phyloP scores from a whole-genome alignment of 2,888 invertebrate species.

The Hipparchia sbordonii region DNA sequence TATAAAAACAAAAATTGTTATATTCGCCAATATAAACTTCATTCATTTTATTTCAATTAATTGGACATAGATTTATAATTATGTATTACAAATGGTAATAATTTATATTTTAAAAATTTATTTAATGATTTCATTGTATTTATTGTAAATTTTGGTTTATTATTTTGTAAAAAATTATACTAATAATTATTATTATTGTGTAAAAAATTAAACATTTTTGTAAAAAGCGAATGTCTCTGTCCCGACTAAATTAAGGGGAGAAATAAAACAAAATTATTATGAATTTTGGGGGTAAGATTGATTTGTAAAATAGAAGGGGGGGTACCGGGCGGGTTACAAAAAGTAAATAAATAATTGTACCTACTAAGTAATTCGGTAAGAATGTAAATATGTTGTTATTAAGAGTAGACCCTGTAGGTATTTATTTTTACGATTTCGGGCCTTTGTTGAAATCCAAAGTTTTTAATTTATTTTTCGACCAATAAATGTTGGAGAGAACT shows the following conservation, averaged over 20 bases:
- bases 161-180: constrained; percentile 20
- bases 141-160: constrained; percentile 28
- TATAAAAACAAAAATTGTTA: constrained; percentile 7
- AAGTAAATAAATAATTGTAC: constrained; percentile 62
- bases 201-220: constrained; percentile 28
- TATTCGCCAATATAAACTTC: not conserved
- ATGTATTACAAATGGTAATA: not conserved
- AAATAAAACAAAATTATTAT: constrained; percentile 55
- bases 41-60: not conserved
- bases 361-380: constrained; percentile 62
- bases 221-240: constrained; percentile 48
- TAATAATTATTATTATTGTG: constrained; percentile 27
- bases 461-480: constrained; percentile 84
- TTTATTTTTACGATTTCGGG: constrained; percentile 81
- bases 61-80: constrained; percentile 1
- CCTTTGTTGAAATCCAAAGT: constrained; percentile 83
- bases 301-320: constrained; percentile 59
- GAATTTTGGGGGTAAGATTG: constrained; percentile 53
- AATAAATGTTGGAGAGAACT: constrained; percentile 83
- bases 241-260: constrained; percentile 50
- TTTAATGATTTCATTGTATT: constrained; percentile 14
- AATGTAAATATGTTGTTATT: constrained; percentile 79
- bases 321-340: constrained; percentile 45
- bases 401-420: constrained; percentile 78
- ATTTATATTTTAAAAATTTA: constrained; percentile 5